Evolutionary conservation across 2,113 vertebrate genomes (phyloP), one percentile per base, ranked within the genome.

Genomic region (Gambusia affinis): DNA sequence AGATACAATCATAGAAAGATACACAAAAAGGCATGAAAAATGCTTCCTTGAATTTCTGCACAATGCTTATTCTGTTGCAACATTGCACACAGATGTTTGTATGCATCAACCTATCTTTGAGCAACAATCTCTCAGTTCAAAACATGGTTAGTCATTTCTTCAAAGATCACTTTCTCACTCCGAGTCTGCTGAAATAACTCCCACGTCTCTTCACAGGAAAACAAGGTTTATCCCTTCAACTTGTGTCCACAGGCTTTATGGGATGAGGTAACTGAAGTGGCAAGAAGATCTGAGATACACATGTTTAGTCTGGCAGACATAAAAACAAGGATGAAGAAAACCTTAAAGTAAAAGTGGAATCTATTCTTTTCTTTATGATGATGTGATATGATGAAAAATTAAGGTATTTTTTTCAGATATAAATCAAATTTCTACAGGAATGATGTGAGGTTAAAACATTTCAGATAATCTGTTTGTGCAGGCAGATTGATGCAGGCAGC

Each of bases 191-290:
- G 22, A 24, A 69, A 80, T 24, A 39, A n/a, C 60, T 37, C 1
- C 47, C 57, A 33, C 7, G 64, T 66, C 63, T 71, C 24, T n/a
- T 33, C 17, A 30, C 29, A 62, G 7, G 8, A 69, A 69, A 63
- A 61, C 60, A 69, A 14, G 31, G 39, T 57, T 39, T 30, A 66
- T 74, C 42, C 60, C 27, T n/a, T 67, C 60, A 37, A 75, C 64
- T 47, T 78, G 82, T 60, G 47, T 39, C 37, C 37, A 73, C 66
- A 83, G 10, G 70, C 67, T 75, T 75, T 24, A n/a, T 60, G 24
- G 28, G 79, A 57, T 75, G 47, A 67, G 35, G 30, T 61, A 63
- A 73, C 60, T 39, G 27, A 14, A 30, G 51, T 19, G 5, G 27
- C 28, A 30, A 15, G 10, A 71, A 57, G 68, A 76, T 24, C 31